Conservation (phyloP, 2,797 vertebrate genomes). For the Iguana delicatissima region DNA sequence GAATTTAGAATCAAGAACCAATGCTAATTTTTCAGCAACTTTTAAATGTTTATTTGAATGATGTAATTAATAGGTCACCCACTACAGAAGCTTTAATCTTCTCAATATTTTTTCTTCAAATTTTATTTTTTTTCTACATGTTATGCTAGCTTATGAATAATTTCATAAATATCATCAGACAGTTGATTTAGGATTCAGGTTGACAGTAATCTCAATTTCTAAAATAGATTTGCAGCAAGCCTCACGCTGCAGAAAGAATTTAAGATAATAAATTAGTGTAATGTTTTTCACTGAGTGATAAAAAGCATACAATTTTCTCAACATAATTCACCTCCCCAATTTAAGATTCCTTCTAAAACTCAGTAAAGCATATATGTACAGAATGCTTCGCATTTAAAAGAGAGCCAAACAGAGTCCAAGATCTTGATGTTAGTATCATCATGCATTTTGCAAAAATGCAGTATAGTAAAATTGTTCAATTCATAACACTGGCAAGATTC, state of each 20-base stretch:
- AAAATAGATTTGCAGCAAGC: neutral
- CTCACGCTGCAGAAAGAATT: neutral
- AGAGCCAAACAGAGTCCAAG: neutral
- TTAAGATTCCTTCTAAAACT: neutral
- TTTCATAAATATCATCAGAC: neutral
- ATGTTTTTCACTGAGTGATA: neutral
- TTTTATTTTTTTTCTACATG: neutral
- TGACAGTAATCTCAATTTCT: neutral
- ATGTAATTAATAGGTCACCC: slow-evolving; percentile 15
- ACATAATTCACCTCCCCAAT: neutral
- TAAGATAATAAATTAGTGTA: neutral
- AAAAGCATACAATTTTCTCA: neutral
- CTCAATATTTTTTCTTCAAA: neutral
- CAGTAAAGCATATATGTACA: slow-evolving; percentile 39
- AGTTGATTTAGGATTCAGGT: neutral
- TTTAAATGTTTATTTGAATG: neutral
- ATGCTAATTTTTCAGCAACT: slow-evolving; percentile 24
- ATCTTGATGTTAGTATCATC: neutral
- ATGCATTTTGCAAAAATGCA: neutral
- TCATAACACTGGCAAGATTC: neutral
- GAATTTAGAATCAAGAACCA: neutral
- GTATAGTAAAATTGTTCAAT: accelerated
- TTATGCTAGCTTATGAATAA: neutral
- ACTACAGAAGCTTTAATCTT: neutral
- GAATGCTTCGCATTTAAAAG: slow-evolving; percentile 4